Conservation (phyloP, 1,140 invertebrate genomes). For the Maniola jurtina region DNA sequence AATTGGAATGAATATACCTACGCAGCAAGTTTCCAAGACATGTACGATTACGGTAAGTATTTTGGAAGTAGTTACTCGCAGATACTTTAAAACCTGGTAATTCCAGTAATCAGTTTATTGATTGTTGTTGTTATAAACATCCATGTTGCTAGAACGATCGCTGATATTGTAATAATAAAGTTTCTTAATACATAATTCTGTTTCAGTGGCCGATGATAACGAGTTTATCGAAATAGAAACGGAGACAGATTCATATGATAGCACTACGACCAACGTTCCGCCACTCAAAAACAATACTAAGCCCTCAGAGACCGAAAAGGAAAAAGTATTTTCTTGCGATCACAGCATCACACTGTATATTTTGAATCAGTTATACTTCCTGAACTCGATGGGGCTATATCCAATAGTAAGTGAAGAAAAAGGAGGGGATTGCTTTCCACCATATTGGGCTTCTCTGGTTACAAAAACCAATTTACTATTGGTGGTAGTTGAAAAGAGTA, state of each 20-base stretch:
- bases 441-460: slow-evolving; percentile 84
- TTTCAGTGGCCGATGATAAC: slow-evolving; percentile 30
- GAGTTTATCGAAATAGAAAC: slow-evolving; percentile 5
- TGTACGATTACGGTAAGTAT: slow-evolving; percentile 15
- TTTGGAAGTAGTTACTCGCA: background rate
- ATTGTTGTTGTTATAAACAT: no score
- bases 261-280: slow-evolving; percentile 47
- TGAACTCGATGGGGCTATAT: slow-evolving; percentile 70
- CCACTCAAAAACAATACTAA: slow-evolving; percentile 51
- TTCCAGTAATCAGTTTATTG: no score
- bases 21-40: slow-evolving; percentile 6
- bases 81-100: no score
- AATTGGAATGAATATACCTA: slow-evolving; percentile 46
- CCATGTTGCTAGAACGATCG: no score
- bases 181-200: background rate
- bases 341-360: slow-evolving; percentile 83
- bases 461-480: slow-evolving; percentile 87
- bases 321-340: slow-evolving; percentile 81
- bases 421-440: slow-evolving; percentile 48
- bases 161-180: no score
- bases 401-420: slow-evolving; percentile 52
- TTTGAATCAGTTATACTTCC: slow-evolving; percentile 81
- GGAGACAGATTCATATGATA: slow-evolving; percentile 24
- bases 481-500: slow-evolving; percentile 83
- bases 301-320: slow-evolving; percentile 67